Base-by-base conservation (phyloP, 2,797 vertebrate species). In the Lithobates sylvaticus region DNA sequence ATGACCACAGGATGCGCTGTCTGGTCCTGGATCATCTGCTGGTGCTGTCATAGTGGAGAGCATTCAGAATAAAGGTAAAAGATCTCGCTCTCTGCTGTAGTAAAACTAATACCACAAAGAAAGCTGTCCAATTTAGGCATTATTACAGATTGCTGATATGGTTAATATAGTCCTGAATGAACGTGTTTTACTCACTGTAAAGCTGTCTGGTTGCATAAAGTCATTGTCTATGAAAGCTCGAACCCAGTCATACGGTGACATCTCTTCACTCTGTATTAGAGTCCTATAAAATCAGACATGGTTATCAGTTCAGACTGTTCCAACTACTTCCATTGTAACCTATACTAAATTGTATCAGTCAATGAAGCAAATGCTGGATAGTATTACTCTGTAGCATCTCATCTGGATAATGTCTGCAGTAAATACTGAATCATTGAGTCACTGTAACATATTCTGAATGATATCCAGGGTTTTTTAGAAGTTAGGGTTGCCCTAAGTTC, bases 221-320 rank as follows among this genome's bases (percentile, higher is more conserved):
- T 95, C 88, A 85, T 89, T 94, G 90, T 97, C 95, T 83, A 96
- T 90, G 64, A 96, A 97, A 82, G 94, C 90, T 79, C 93, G 93
- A 44, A 88, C 89, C 61, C 95, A 88, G 90, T 96, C 91, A 76
- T 94, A 97, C n/a, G 94, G 93, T 54, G 90, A 92, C 94, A 97
- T 94, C 88, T 95, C 93, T 76, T 92, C 89, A 68, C 92, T 95
- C 84, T 93, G 92, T 80, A 92, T 93, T 32, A 97, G 93, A 74
- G 84, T 91, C 90, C 96, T 96, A 89, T 10, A 26, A 70, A 80
- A 75, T 36, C 26, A 78, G 3, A 27, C 79, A 83, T 8, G 7
- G 54, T 61, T 5, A n/a, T 61, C 18, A 23, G 21, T 61, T 23
- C 54, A 23, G 1, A 21, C 23, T n/a, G 1, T 8, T 61, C 21